Evolutionary conservation across 2,797 vertebrate species (phyloP).

Genomic region (Malurus splendens): DNA sequence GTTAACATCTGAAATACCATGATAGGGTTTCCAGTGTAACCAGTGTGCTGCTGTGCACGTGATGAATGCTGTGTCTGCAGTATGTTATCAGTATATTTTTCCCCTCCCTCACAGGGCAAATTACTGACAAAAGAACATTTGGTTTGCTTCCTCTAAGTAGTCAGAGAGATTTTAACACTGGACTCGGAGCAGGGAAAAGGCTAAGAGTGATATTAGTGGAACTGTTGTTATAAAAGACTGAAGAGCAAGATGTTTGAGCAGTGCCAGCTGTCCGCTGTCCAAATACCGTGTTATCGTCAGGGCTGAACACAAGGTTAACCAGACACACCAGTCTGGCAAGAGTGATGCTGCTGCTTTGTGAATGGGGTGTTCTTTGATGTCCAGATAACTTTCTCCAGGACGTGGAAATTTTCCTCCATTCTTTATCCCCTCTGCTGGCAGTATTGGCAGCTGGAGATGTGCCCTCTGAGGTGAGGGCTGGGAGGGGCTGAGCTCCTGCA

Average conservation of each 20-base stretch:
- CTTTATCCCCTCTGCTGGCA: background rate
- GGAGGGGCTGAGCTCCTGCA: background rate
- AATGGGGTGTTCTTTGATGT: slow-evolving; percentile 32
- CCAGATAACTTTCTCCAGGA: slow-evolving; percentile 46
- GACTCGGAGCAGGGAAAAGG: background rate
- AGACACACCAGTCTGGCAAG: slow-evolving; percentile 18
- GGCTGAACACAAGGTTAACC: slow-evolving; percentile 63
- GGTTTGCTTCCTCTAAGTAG: background rate
- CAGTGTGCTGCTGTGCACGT: background rate
- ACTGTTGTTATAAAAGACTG: slow-evolving; percentile 53
- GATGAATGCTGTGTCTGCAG: background rate
- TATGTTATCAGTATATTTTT: background rate
- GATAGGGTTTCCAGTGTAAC: slow-evolving; percentile 12
- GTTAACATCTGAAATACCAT: slow-evolving; percentile 26
- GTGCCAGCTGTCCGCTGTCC: slow-evolving; percentile 72
- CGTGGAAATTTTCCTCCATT: background rate
- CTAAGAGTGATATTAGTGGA: slow-evolving; percentile 24
- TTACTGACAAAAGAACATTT: background rate
- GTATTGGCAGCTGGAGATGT: background rate
- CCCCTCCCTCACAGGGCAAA: background rate
- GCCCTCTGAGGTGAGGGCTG: background rate
- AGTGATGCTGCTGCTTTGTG: slow-evolving; percentile 22
- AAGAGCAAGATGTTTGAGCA: slow-evolving; percentile 29
- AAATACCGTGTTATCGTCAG: slow-evolving; percentile 53
- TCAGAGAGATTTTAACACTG: background rate